Conservation (phyloP, 2,888 invertebrate species). For the Ditylenchus weischeri region DNA sequence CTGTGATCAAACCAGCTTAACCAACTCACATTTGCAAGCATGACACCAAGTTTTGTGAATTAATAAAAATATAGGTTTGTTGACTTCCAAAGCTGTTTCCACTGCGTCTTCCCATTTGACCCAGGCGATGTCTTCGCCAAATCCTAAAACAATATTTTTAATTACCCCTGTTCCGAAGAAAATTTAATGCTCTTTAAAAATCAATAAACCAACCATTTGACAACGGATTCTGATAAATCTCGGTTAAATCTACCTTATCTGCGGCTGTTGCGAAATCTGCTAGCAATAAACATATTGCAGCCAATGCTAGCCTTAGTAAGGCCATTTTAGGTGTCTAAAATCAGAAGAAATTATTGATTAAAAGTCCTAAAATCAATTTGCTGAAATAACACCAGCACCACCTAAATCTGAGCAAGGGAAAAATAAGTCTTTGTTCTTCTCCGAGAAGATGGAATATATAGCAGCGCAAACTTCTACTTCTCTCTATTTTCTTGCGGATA, state of each 20-base stretch:
- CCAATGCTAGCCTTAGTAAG: neutral
- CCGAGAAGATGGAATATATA: too few relatives aligned
- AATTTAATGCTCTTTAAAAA: neutral
- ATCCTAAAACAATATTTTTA: conserved; percentile 39
- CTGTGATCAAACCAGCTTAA: neutral
- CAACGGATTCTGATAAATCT: conserved; percentile 52
- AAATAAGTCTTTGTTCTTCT: too few relatives aligned
- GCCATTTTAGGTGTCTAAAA: neutral
- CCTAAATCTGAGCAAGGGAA: too few relatives aligned
- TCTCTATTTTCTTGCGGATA: too few relatives aligned
- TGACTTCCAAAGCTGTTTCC: conserved; percentile 52
- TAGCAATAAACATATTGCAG: neutral
- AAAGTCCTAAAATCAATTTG: conserved; percentile 2
- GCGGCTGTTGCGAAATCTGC: neutral
- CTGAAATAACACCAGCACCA: too few relatives aligned
- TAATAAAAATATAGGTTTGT: conserved; percentile 61
- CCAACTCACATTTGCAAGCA: conserved; percentile 60
- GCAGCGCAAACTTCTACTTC: too few relatives aligned
- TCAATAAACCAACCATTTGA: conserved; percentile 38
- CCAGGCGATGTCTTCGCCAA: conserved; percentile 58
- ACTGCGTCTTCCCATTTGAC: conserved; percentile 58
- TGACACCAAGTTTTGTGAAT: conserved; percentile 64
- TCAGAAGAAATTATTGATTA: conserved; percentile 1
- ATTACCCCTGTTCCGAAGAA: neutral
- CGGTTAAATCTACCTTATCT: conserved; percentile 41